Conservation (phyloP, 2,113 vertebrate species). For the Holacanthus passer region DNA sequence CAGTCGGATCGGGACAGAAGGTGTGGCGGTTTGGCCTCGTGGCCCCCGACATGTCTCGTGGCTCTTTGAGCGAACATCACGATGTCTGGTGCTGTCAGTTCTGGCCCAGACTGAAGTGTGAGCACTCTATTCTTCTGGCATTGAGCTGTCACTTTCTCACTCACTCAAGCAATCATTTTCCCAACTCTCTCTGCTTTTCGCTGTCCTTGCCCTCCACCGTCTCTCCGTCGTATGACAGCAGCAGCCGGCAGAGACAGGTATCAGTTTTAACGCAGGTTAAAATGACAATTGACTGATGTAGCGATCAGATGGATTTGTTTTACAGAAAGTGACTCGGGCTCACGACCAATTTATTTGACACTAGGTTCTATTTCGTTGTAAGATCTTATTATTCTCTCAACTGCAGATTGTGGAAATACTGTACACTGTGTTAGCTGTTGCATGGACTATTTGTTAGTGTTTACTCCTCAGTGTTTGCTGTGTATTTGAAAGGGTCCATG, state of each 20-base stretch:
- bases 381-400: not conserved
- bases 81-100: conserved; percentile 82
- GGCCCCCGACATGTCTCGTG: conserved; percentile 69
- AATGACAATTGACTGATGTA: conserved; percentile 10
- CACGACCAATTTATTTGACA: not conserved
- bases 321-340: not conserved
- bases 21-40: conserved; percentile 60
- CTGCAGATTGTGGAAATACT: not conserved
- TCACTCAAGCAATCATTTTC: conserved; percentile 56
- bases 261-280: conserved; percentile 29
- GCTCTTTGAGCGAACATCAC: conserved; percentile 77
- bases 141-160: conserved; percentile 74
- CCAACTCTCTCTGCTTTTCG: conserved; percentile 43
- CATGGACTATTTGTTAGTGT: too few relatives aligned
- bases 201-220: conserved; percentile 34
- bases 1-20: conserved; percentile 43
- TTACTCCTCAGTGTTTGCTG: too few relatives aligned
- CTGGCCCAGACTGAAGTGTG: conserved; percentile 69
- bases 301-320: not conserved
- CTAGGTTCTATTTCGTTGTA: not conserved
- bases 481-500: not conserved
- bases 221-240: conserved; percentile 25
- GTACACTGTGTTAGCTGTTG: not conserved
- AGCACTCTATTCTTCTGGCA: conserved; percentile 73
- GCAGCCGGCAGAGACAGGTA: conserved; percentile 19